These are phyloP conservation scores for Heliconius hermathena DNA, from an alignment of 1,140 invertebrate genomes.

Conservation along the genomic window DNA sequence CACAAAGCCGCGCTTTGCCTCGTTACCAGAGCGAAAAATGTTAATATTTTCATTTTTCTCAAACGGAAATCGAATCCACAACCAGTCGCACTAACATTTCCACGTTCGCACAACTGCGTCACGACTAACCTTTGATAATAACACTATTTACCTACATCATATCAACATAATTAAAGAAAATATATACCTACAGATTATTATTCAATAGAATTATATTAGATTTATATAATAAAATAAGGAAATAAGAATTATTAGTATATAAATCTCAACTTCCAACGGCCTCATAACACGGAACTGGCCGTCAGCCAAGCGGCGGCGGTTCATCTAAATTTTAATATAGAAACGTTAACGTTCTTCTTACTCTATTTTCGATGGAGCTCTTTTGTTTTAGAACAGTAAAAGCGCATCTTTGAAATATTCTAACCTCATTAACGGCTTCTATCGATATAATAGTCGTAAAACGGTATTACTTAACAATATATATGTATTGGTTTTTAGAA, in stretches of 20 bases:
- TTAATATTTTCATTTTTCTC: too few relatives aligned
- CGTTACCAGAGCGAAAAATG: too few relatives aligned
- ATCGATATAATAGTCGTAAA: slow-evolving; percentile 38
- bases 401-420: slow-evolving; percentile 49
- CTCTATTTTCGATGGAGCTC: slow-evolving; percentile 63
- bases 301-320: slow-evolving; percentile 51
- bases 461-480: slow-evolving; percentile 22
- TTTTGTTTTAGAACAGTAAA: slow-evolving; percentile 62
- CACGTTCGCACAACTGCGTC: too few relatives aligned
- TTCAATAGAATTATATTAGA: not conserved
- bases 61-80: too few relatives aligned
- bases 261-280: slow-evolving; percentile 11
- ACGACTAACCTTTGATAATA: too few relatives aligned
- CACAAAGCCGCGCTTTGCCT: too few relatives aligned
- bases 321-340: slow-evolving; percentile 67
- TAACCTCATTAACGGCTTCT: slow-evolving; percentile 31
- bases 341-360: slow-evolving; percentile 63
- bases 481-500: slow-evolving; percentile 13
- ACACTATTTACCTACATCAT: too few relatives aligned
- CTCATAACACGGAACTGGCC: slow-evolving; percentile 48
- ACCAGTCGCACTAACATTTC: too few relatives aligned
- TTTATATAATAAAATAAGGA: slow-evolving; percentile 11
- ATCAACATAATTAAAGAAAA: too few relatives aligned
- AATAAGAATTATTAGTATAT: not conserved
- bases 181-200: not conserved